Conservation (phyloP, 2,888 invertebrate species). For the Toxonevra muliebris region DNA sequence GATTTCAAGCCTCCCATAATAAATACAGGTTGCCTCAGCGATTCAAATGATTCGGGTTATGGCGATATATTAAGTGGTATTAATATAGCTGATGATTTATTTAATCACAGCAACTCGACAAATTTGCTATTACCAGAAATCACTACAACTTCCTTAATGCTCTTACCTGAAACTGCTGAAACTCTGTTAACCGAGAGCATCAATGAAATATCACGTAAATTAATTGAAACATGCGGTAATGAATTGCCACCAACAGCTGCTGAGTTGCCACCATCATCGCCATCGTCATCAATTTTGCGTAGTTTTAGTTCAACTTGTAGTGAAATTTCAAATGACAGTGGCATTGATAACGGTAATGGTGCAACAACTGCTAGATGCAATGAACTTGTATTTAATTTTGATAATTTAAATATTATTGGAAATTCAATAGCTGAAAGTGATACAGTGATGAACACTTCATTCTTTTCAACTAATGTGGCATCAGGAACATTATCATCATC, state of each 20-base stretch:
- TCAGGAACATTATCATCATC: too few species aligned
- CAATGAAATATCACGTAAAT: conserved; percentile 64
- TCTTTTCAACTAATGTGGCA: background rate
- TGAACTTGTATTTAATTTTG: conserved; percentile 63
- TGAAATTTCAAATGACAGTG: conserved; percentile 51
- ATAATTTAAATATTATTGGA: conserved; percentile 57
- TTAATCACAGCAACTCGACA: conserved; percentile 42
- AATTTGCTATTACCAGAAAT: conserved; percentile 12
- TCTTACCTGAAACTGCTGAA: conserved; percentile 50
- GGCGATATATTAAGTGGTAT: conserved; percentile 63
- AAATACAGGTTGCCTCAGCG: conserved; percentile 43
- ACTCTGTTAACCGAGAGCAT: conserved; percentile 63
- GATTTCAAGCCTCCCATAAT: background rate
- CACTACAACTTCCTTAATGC: conserved; percentile 34
- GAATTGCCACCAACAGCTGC: conserved; percentile 36
- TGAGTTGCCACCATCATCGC: conserved; percentile 37
- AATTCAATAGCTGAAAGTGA: background rate
- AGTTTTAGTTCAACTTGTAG: conserved; percentile 31
- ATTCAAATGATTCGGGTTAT: conserved; percentile 56
- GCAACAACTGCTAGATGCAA: conserved; percentile 46
- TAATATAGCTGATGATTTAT: conserved; percentile 61
- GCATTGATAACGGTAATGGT: conserved; percentile 58
- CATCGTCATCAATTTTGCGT: conserved; percentile 31
- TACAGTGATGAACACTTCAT: background rate
- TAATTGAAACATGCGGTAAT: conserved; percentile 64